These are phyloP conservation scores for Syrrhaptes paradoxus DNA, from an alignment of 2,113 vertebrate genomes.

Conservation along the genomic window DNA sequence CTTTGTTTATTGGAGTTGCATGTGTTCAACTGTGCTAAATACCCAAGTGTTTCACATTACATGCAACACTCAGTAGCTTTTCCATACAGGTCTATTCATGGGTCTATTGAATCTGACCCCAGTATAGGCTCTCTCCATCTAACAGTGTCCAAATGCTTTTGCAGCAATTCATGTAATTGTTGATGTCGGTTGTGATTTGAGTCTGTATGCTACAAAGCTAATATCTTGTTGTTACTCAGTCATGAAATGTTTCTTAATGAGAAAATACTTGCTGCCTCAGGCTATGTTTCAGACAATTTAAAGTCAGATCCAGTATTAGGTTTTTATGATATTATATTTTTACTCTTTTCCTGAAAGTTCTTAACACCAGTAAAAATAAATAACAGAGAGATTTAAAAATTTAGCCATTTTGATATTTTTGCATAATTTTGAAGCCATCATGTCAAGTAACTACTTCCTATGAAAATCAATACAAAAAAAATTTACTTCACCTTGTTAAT, in stretches of 20 bases:
- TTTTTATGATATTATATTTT: background rate
- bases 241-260: background rate
- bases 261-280: background rate
- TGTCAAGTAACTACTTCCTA: background rate
- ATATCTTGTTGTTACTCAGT: background rate
- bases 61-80: background rate
- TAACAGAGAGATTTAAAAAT: background rate
- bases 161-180: background rate
- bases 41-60: background rate
- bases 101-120: background rate
- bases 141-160: background rate
- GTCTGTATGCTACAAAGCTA: background rate
- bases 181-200: background rate
- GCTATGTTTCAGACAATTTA: background rate
- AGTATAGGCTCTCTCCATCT: background rate
- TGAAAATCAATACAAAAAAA: background rate
- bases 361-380: background rate
- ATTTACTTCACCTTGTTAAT: background rate
- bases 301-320: background rate
- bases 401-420: background rate
- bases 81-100: background rate
- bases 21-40: background rate
- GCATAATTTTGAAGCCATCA: background rate
- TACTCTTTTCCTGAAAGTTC: background rate
- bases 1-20: background rate